A percentile compares a stretch with the other conserved stretches of the same genome.
Evolutionary conservation across 2,797 vertebrate genomes (phyloP).

Genomic region (Myotis planiceps): DNA sequence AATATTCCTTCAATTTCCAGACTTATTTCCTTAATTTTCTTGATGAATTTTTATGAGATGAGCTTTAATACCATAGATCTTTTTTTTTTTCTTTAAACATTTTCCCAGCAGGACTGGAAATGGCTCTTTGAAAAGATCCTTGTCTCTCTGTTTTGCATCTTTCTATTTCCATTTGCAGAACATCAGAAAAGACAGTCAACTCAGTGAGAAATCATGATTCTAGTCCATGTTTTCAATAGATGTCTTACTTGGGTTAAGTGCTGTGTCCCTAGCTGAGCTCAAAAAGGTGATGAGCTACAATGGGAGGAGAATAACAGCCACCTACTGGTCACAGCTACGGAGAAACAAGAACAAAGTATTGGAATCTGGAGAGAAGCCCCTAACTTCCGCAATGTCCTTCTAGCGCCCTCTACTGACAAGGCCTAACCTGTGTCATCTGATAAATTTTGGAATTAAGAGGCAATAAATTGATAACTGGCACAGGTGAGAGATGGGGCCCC

Average conservation of each 20-base stretch:
- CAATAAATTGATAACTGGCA: background rate
- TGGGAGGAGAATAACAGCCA: background rate
- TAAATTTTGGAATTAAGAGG: background rate
- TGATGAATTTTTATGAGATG: background rate
- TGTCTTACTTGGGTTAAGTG: background rate
- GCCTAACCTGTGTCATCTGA: background rate
- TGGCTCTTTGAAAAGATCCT: background rate
- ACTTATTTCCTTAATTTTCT: background rate
- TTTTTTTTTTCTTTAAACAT: background rate
- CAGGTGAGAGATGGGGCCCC: background rate
- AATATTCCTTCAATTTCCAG: background rate
- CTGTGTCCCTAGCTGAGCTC: background rate
- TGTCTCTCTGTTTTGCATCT: slow-evolving; percentile 5
- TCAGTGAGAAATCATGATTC: background rate
- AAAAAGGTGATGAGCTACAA: background rate
- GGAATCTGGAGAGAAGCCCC: background rate
- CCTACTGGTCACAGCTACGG: background rate
- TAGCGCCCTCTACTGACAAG: slow-evolving; percentile 31
- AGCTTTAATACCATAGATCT: background rate
- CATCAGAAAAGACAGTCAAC: background rate
- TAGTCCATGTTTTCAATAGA: background rate
- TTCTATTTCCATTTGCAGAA: slow-evolving; percentile 17
- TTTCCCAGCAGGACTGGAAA: background rate
- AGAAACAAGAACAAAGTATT: background rate
- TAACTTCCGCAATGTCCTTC: background rate